Percentiles rank a stretch among this genome's conserved stretches.
phyloP scores from a whole-genome alignment of 2,797 vertebrate species.

The Lepilemur septentrionalis region DNA sequence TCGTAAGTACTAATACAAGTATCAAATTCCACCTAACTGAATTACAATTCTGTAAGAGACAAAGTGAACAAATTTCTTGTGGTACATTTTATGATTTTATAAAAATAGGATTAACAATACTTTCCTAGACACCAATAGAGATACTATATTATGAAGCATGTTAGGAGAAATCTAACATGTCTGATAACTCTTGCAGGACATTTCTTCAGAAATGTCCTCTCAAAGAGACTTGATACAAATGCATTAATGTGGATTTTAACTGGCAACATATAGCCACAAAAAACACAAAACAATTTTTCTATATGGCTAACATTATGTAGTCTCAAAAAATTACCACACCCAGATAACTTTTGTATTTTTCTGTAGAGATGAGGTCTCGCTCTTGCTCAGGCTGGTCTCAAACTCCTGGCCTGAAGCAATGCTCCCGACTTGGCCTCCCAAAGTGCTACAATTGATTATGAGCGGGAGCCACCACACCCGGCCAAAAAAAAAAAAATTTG shows the following conservation, averaged over 20 bases:
- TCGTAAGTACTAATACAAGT: not conserved
- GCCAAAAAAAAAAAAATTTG: not conserved
- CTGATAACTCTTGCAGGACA: not conserved
- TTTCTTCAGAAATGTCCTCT: not conserved
- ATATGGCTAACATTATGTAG: not conserved
- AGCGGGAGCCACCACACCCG: not conserved
- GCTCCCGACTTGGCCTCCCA: not conserved
- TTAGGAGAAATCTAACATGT: not conserved
- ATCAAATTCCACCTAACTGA: constrained; percentile 23
- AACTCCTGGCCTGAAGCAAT: not conserved
- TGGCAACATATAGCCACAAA: not conserved
- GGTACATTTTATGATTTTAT: not conserved
- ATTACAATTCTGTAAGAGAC: not conserved
- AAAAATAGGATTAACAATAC: not conserved
- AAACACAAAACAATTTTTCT: not conserved
- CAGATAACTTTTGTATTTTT: not conserved
- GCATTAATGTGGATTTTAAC: not conserved
- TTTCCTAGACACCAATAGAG: not conserved
- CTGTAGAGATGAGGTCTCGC: not conserved
- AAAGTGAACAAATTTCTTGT: not conserved
- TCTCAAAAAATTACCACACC: not conserved
- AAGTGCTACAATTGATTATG: not conserved
- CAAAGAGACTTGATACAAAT: not conserved
- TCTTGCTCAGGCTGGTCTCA: not conserved
- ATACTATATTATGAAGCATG: not conserved